phyloP scores from a whole-genome alignment of 2,888 invertebrate species.

The Mamestra brassicae region DNA sequence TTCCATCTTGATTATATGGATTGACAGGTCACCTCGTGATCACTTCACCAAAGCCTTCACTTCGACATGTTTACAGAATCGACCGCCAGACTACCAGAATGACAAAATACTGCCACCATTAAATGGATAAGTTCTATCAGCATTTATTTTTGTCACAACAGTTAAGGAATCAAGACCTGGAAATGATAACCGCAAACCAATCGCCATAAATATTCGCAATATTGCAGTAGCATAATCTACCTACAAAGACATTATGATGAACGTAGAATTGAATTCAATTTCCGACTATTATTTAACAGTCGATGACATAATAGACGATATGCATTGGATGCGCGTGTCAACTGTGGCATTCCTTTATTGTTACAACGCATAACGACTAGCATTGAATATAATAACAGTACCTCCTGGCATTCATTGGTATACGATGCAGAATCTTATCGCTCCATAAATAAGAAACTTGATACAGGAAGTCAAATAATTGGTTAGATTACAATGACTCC shows the following conservation, averaged over 20 bases:
- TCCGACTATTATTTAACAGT: slow-evolving; percentile 45
- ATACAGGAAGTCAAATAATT: slow-evolving; percentile 45
- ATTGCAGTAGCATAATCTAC: background rate
- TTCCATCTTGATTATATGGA: too few species aligned
- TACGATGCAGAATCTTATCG: slow-evolving; percentile 53
- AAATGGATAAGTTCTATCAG: background rate
- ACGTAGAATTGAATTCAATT: slow-evolving; percentile 43
- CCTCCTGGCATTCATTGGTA: slow-evolving; percentile 29
- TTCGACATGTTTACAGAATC: too few species aligned
- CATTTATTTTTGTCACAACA: background rate
- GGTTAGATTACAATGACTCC: slow-evolving; percentile 31
- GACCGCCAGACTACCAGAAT: background rate
- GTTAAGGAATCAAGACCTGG: background rate
- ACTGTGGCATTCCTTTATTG: slow-evolving; percentile 51
- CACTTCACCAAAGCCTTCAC: too few species aligned
- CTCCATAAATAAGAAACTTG: slow-evolving; percentile 38
- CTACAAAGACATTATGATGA: slow-evolving; percentile 13
- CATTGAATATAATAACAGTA: slow-evolving; percentile 31
- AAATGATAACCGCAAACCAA: background rate
- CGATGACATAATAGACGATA: slow-evolving; percentile 50
- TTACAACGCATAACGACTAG: slow-evolving; percentile 36
- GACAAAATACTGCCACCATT: background rate
- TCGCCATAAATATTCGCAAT: background rate
- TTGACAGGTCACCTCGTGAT: too few species aligned
- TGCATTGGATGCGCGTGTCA: slow-evolving; percentile 48